Evolutionary conservation across 2,113 vertebrate genomes (phyloP), one percentile per base, ranked within the genome.

Genomic region (Sturnus vulgaris): DNA sequence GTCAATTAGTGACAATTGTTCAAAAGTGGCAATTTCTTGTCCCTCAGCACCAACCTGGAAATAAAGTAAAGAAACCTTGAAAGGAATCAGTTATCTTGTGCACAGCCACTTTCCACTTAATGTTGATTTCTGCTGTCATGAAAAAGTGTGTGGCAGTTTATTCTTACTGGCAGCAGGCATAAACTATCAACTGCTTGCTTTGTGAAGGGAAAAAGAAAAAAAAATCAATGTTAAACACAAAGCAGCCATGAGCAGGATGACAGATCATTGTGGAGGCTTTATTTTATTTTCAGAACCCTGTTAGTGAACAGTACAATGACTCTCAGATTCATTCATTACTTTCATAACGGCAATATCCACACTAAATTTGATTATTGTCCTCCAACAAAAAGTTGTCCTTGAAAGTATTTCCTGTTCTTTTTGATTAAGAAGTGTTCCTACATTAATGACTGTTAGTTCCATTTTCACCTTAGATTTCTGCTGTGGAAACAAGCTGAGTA

Each of bases 231-330:
- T 81, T 93, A 86, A 91, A 96, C 47, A 39, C 50, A 88, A 94
- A 95, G 59, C 82, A 73, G 22, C 61, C 88, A 79, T 89, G 71
- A 94, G 21, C n/a, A 89, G 50, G 78, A 92, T 81, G 83, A 76
- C 60, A 95, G 39, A 92, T 88, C 37, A 60, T 78, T 92, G 46
- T 56, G 69, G 92, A 83, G 40, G 56, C 27, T 85, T 95, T 80
- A 92, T 82, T 96, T 95, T 92, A 59, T 97, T 90, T 94, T 92
- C 85, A 76, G 63, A 94, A 84, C 17, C n/a, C 63, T 92, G 47
- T 64, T 64, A 72, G 79, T 37, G 77, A 27, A 72, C 52, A 73
- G 27, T 40, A 72, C 46, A 89, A 82, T 60, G 73, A 70, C 39
- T 77, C 49, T 84, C 12, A 83, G 53, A 49, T 86, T 91, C 82